These are phyloP conservation scores for Montifringilla adamsi DNA, from an alignment of 2,113 vertebrate species.

Conservation along the genomic window DNA sequence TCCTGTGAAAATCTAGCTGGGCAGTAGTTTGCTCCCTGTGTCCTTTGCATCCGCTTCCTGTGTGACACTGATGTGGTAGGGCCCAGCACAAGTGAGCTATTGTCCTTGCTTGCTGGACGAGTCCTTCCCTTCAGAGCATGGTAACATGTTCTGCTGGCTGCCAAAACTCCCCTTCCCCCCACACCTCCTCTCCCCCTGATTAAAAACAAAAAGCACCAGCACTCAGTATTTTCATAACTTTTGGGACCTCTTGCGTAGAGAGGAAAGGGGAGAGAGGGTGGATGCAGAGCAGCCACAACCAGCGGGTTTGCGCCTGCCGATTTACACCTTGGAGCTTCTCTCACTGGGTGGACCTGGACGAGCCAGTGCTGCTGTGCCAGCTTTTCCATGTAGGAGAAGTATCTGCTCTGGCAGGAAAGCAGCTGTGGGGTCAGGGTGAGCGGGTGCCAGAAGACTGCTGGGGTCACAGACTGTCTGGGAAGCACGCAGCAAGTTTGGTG, in stretches of 20 bases:
- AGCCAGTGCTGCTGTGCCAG: accelerated
- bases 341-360: background rate
- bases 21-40: slow-evolving; percentile 10
- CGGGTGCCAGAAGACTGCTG: background rate
- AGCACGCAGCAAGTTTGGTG: background rate
- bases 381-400: background rate
- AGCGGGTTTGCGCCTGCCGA: accelerated
- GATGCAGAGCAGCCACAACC: background rate
- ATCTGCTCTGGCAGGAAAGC: background rate
- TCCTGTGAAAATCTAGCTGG: slow-evolving; percentile 37
- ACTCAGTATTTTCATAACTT: slow-evolving; percentile 30
- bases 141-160: background rate
- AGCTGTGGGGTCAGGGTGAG: background rate
- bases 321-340: background rate
- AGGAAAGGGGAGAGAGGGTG: background rate
- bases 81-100: slow-evolving; percentile 35
- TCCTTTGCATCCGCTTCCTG: slow-evolving; percentile 31
- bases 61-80: background rate
- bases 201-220: slow-evolving; percentile 4
- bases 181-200: background rate
- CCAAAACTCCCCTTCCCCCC: background rate
- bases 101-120: slow-evolving; percentile 35
- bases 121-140: background rate
- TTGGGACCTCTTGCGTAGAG: background rate
- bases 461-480: background rate